A percentile compares a stretch with the other conserved stretches of the same genome.
phyloP scores from a whole-genome alignment of 2,113 vertebrate genomes.

The Coreoperca whiteheadi region DNA sequence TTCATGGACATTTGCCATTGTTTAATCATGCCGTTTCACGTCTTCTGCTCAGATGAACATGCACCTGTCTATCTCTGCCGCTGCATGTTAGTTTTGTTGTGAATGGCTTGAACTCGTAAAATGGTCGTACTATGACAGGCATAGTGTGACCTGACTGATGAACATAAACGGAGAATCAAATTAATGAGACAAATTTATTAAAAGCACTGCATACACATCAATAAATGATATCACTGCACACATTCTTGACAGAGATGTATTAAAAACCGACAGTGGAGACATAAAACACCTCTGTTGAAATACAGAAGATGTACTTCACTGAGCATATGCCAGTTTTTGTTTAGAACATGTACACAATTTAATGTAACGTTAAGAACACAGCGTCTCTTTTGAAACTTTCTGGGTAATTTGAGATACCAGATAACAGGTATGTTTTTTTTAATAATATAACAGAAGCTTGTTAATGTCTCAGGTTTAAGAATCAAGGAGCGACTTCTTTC shows the following conservation, averaged over 20 bases:
- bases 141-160: not conserved
- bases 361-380: not conserved
- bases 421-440: no score
- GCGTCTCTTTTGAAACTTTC: not conserved
- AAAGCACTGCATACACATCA: not conserved
- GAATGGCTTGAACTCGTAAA: conserved; percentile 40
- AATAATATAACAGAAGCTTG: no score
- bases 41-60: conserved; percentile 58
- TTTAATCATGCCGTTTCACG: conserved; percentile 79
- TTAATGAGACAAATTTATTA: conserved; percentile 10
- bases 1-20: conserved; percentile 81
- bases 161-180: conserved; percentile 4
- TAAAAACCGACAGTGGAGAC: not conserved
- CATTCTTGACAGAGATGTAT: not conserved
- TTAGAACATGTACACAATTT: not conserved
- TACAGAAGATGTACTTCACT: not conserved
- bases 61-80: conserved; percentile 44
- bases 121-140: conserved; percentile 18
- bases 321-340: not conserved
- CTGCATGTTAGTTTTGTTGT: conserved; percentile 35
- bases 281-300: not conserved
- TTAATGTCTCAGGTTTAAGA: not conserved
- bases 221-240: not conserved
- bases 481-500: not conserved
- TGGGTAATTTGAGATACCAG: no score